Evolutionary conservation across 2,797 vertebrate genomes (phyloP).

Genomic region (Myotis pilosus): DNA sequence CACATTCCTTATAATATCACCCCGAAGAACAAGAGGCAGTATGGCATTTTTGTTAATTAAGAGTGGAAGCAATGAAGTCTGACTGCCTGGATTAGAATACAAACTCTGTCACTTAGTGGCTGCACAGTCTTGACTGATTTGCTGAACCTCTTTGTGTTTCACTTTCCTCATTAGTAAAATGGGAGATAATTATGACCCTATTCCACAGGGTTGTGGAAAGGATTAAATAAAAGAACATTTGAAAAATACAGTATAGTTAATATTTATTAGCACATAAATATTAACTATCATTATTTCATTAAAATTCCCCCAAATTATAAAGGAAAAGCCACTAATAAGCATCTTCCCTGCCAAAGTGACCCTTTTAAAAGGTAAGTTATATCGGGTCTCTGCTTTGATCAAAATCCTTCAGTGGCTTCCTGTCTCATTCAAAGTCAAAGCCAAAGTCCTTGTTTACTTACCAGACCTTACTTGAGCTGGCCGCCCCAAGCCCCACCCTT

Average conservation of each 20-base stretch:
- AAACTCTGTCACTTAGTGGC: background rate
- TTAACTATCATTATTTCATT: conserved; percentile 21
- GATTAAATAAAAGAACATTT: conserved; percentile 41
- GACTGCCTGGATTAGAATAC: background rate
- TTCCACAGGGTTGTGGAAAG: conserved; percentile 24
- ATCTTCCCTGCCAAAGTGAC: background rate
- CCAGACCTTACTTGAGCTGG: background rate
- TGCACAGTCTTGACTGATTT: background rate
- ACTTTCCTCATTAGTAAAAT: conserved; percentile 49
- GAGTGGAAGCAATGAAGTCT: background rate
- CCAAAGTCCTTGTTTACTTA: background rate
- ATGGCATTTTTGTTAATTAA: conserved; percentile 14
- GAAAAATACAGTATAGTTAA: conserved; percentile 32
- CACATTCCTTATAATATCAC: background rate
- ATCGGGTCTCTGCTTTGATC: background rate
- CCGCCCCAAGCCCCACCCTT: background rate
- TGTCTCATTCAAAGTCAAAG: conserved; percentile 7
- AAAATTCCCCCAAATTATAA: conserved; percentile 17
- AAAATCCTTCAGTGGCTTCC: conserved; percentile 9
- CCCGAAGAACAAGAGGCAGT: background rate
- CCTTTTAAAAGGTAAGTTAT: background rate
- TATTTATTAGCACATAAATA: conserved; percentile 21
- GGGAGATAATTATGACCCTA: conserved; percentile 14
- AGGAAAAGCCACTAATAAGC: background rate
- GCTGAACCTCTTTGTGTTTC: conserved; percentile 13